Evolutionary conservation across 1,140 invertebrate genomes (phyloP).

Genomic region (Halictus rubicundus): DNA sequence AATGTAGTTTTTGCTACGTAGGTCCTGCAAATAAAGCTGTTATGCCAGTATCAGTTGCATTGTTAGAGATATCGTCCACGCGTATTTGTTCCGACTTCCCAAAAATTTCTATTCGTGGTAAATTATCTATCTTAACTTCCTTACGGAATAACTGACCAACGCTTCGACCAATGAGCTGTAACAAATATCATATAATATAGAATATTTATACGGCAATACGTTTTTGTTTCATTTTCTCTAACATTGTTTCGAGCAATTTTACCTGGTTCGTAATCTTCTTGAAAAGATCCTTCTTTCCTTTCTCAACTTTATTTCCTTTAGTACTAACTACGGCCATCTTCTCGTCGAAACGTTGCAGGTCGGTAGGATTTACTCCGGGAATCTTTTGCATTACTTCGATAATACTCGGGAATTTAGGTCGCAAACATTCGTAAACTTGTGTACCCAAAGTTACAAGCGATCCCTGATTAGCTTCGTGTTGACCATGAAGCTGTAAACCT

Average conservation of each 20-base stretch:
- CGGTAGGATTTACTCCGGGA: conserved; percentile 88
- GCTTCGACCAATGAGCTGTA: conserved; percentile 88
- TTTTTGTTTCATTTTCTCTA: background rate
- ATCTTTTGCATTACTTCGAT: conserved; percentile 87
- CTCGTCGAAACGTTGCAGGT: conserved; percentile 91
- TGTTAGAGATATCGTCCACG: conserved; percentile 78
- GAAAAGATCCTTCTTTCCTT: conserved; percentile 94
- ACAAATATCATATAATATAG: conserved; percentile 2
- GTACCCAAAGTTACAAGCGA: conserved; percentile 86
- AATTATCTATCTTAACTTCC: conserved; percentile 90
- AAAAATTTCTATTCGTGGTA: conserved; percentile 85
- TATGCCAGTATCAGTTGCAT: conserved; percentile 77
- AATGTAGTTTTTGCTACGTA: conserved; percentile 74
- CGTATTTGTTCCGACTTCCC: conserved; percentile 81
- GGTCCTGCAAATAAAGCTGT: conserved; percentile 80
- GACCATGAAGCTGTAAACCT: conserved; percentile 89
- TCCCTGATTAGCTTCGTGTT: conserved; percentile 91
- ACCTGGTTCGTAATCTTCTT: conserved; percentile 92
- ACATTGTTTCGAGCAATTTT: conserved; percentile 24
- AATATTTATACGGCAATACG: background rate
- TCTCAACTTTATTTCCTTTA: conserved; percentile 90
- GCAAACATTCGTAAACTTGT: conserved; percentile 90
- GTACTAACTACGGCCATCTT: conserved; percentile 86
- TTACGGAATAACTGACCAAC: conserved; percentile 92
- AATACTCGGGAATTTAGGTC: conserved; percentile 87